Percentiles rank a stretch among this genome's conserved stretches.
These are phyloP conservation scores for Nyctibius bracteatus DNA, from an alignment of 2,113 vertebrate genomes.

Conservation along the genomic window DNA sequence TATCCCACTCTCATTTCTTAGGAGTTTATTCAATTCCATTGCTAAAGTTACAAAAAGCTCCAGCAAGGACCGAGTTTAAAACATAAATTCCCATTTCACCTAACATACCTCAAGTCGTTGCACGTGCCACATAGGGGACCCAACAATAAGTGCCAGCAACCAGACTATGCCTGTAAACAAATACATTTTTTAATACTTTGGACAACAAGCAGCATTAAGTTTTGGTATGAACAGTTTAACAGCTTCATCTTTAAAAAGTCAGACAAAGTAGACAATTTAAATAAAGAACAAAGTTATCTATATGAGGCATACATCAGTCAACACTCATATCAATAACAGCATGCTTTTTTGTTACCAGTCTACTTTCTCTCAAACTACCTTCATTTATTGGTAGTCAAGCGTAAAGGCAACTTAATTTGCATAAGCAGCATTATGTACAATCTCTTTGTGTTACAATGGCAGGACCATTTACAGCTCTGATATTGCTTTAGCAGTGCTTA, in stretches of 20 bases:
- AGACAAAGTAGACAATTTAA: neutral
- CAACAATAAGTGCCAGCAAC: slow-evolving; percentile 71
- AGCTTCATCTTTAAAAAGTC: neutral
- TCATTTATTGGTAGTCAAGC: neutral
- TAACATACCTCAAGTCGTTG: slow-evolving; percentile 74
- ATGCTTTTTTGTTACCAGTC: neutral
- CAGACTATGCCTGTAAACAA: slow-evolving; percentile 72
- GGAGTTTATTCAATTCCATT: neutral
- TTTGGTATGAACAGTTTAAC: neutral
- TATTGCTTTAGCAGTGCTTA: neutral
- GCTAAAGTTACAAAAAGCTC: neutral
- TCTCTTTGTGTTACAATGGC: neutral
- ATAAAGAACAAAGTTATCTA: neutral
- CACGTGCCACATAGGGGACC: slow-evolving; percentile 75
- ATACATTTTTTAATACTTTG: neutral
- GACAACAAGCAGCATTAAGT: neutral
- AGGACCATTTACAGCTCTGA: neutral
- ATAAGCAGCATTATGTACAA: neutral
- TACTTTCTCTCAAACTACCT: neutral
- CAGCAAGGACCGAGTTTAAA: neutral
- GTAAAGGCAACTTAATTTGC: neutral
- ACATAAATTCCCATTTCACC: neutral
- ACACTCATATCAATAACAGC: neutral
- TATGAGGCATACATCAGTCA: neutral
- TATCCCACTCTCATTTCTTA: neutral